Base-by-base conservation (phyloP, 92 coral and sea anemone species). In the Pocillopora grandis region DNA sequence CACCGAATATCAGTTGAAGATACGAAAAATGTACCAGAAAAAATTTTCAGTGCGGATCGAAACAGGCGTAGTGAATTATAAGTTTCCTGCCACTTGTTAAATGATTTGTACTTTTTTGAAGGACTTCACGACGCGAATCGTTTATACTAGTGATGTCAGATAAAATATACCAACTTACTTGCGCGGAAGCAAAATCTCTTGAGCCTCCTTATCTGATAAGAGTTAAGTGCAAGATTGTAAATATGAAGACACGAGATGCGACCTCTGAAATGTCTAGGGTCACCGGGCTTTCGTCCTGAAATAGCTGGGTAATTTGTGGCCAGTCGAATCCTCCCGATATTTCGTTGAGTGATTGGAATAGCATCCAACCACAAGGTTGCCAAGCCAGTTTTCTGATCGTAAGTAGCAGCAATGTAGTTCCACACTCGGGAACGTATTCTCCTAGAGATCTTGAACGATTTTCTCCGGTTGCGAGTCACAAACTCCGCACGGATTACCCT, bases 341-440 rank as follows among this genome's bases (percentile, higher is more conserved):
- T 84, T 74, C 67, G 71, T 80, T 91, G 94, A 3, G 92, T 85
- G 27, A 91, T 79, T 18, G 92, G 94, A 18, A 88, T 76, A 16
- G 90, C 60, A 78, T 91, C 88, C 23, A 83, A 69, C 93, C 94
- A 94, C 74, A 94, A 65, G 9, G 90, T 87, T 62, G 90, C 92
- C 15, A 87, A 57, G 52, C 90, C 88, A 5, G 91, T 80, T 62
- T 66, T 79, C 49, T 68, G 60, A 75, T 89, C 88, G 64, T 89
- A 94, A 19, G 93, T 91, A 16, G 88, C 92, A 12, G 95, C 93
- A 57, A 94, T 68, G 86, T 89, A 89, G 75, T 86, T 91, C 98
- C 98, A 94, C 62, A 74, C 69, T 67, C 92, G 83, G 10, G 92
- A 77, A 58, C 72, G 59, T 59, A 91, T 85, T 61, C 87, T 80